Evolutionary conservation across 2,113 vertebrate species (phyloP).

Genomic region (Tretioscincus oriximinensis): DNA sequence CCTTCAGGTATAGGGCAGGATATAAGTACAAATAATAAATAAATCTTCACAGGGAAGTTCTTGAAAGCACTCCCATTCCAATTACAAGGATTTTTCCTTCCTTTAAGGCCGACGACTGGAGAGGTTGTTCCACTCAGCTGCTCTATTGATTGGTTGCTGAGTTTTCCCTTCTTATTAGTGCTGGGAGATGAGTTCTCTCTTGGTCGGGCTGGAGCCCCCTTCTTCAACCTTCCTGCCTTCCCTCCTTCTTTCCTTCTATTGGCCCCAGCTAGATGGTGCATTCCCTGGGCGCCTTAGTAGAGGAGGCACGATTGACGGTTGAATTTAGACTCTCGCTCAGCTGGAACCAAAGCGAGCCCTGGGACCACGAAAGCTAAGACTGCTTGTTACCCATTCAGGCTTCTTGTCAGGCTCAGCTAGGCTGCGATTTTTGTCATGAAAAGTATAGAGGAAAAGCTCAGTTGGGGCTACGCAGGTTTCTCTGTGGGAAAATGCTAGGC

Average conservation of each 20-base stretch:
- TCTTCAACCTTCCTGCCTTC: background rate
- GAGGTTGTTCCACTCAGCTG: slow-evolving; percentile 2
- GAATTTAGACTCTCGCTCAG: background rate
- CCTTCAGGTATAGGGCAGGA: too few species aligned
- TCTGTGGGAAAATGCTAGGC: background rate
- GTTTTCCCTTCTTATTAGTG: slow-evolving; percentile 21
- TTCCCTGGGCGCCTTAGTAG: background rate
- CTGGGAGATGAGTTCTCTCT: background rate
- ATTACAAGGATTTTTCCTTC: slow-evolving; percentile 14
- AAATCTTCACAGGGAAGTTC: background rate
- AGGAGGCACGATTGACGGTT: background rate
- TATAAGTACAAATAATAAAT: too few species aligned
- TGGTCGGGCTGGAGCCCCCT: background rate
- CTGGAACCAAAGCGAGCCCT: background rate
- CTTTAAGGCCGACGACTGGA: background rate
- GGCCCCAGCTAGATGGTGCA: background rate
- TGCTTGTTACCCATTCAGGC: slow-evolving; percentile 13
- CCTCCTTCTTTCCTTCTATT: too few species aligned
- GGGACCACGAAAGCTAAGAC: background rate
- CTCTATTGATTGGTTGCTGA: slow-evolving; percentile 24
- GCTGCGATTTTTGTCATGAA: background rate
- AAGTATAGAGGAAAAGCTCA: background rate
- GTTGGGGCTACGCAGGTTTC: background rate
- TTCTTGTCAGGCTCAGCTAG: slow-evolving; percentile 2
- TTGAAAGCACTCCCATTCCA: background rate